These are phyloP conservation scores for Leptinotarsa texana DNA, from an alignment of 1,140 invertebrate genomes.

Conservation along the genomic window DNA sequence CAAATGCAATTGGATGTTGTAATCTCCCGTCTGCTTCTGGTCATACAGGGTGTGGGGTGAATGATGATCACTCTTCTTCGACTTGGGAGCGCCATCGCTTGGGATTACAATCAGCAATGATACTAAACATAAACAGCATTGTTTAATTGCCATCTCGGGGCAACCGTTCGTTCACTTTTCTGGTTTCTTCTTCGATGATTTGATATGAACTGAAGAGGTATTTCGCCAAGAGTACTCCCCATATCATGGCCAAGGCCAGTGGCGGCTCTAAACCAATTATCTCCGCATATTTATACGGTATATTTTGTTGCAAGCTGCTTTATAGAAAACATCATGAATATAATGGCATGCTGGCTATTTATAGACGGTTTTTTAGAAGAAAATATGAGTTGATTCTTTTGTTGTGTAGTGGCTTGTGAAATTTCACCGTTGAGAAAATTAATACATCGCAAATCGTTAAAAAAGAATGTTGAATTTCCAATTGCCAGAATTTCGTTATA, in stretches of 20 bases:
- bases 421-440: too few species aligned
- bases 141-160: conserved; percentile 5
- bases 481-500: too few species aligned
- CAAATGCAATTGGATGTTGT: conserved; percentile 77
- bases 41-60: conserved; percentile 59
- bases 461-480: too few species aligned
- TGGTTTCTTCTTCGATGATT: conserved; percentile 11
- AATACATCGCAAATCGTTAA: too few species aligned
- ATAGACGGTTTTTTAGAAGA: too few species aligned
- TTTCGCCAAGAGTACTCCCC: conserved; percentile 17
- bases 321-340: too few species aligned
- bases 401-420: too few species aligned
- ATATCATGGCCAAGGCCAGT: neutral
- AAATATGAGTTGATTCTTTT: too few species aligned
- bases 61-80: conserved; percentile 29
- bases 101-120: conserved; percentile 21
- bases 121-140: conserved; percentile 8
- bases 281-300: too few species aligned
- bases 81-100: conserved; percentile 30
- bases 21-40: conserved; percentile 74
- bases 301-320: too few species aligned
- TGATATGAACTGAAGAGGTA: conserved; percentile 28
- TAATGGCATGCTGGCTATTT: too few species aligned
- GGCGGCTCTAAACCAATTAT: neutral
- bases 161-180: conserved; percentile 13